Base-by-base conservation (phyloP, 2,888 invertebrate species). In the Stomorhina lunata region DNA sequence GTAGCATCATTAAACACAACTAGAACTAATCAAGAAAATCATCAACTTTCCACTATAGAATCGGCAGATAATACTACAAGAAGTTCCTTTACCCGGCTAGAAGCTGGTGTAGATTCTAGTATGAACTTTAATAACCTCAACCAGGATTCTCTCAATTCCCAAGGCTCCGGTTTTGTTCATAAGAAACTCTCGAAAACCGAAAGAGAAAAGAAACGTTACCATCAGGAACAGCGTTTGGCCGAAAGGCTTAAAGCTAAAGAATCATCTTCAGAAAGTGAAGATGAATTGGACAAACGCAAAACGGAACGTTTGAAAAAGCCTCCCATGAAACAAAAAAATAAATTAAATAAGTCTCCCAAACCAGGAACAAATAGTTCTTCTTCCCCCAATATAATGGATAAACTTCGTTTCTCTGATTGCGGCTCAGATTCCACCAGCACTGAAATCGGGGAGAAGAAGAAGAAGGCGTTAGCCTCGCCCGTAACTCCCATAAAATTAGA, bases 241-340 rank as follows among this genome's bases (percentile, higher is more conserved):
- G 90, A 90, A 2, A 85, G 91, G 0, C 63, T 90, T 22, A 86
- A 86, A 71, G 75, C 57, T 50, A 85, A 85, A 57, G 92, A 92
- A 40, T 93, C 93, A 87, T 92, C 90, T 85, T 91, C 91, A 4
- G 93, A 93, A 86, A 91, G 89, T 34, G 93, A 90, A 48, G 93
- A 89, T 20, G 90, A 90, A 83, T 79, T 90, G 7, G 86, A 85
- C 32, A 90, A 88, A 71, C 84, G 89, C 0, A 88, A 87, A 27
- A 85, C 87, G 0, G 89, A 87, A 10, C 86, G 90, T 25, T 85
- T 88, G 7, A 90, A 90, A 71, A 90, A 90, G 72, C 87, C 87
- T 0, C 81, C 85, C 45, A 86, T 87, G 4, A 88, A 88, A 79
- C 83, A 85, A 10, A 82, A 82, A 53, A 50, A 71, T 29, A 82